Conservation (phyloP, 2,113 vertebrate genomes). For the Synchiropus splendidus region DNA sequence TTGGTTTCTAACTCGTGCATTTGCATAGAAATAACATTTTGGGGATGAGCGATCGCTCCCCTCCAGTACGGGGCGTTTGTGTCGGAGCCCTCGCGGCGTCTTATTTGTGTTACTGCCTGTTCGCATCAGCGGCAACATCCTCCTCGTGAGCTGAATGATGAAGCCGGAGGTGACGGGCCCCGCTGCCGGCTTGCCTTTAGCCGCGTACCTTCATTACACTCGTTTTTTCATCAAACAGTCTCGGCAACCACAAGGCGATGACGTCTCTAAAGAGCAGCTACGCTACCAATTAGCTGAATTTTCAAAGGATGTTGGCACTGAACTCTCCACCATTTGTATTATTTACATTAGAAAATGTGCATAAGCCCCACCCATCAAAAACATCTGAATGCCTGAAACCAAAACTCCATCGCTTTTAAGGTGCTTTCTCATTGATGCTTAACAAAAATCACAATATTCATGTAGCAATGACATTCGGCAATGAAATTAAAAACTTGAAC, state of each 20-base stretch:
- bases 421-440: too few species aligned
- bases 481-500: too few species aligned
- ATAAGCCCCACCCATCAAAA: too few species aligned
- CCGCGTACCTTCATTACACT: conserved; percentile 55
- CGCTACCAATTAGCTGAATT: too few species aligned
- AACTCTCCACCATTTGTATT: too few species aligned
- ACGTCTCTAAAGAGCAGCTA: conserved; percentile 62
- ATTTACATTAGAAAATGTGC: too few species aligned
- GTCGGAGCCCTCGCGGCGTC: conserved; percentile 20
- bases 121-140: conserved; percentile 26
- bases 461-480: too few species aligned
- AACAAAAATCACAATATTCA: too few species aligned
- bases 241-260: conserved; percentile 55
- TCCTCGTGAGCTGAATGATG: conserved; percentile 46
- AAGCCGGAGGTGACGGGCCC: conserved; percentile 17
- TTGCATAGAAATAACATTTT: conserved; percentile 77
- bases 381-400: too few species aligned
- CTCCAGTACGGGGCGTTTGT: conserved; percentile 39
- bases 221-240: conserved; percentile 68
- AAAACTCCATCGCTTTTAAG: too few species aligned
- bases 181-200: conserved; percentile 33
- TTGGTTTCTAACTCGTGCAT: conserved; percentile 64
- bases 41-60: conserved; percentile 46
- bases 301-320: too few species aligned
- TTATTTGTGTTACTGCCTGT: conserved; percentile 34